Evolutionary conservation across 2,888 invertebrate species (phyloP).

Genomic region (Agrotis ipsilon): DNA sequence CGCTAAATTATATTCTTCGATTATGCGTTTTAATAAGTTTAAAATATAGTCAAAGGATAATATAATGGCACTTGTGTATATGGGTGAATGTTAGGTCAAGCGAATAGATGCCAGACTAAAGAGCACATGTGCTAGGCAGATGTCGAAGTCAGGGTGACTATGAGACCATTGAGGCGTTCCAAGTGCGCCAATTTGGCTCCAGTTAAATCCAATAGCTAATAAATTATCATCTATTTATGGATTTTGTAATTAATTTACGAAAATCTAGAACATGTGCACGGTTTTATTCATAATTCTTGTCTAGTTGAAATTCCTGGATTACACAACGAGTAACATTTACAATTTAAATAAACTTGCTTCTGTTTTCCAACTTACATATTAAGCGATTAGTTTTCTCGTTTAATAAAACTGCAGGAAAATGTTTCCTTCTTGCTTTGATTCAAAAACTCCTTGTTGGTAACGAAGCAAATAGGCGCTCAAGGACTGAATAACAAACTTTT

Average conservation of each 20-base stretch:
- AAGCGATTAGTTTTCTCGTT: constrained; percentile 43
- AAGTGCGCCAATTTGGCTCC: constrained; percentile 58
- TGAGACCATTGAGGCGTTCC: constrained; percentile 69
- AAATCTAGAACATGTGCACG: neutral
- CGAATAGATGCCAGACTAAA: constrained; percentile 70
- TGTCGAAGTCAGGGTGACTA: constrained; percentile 76
- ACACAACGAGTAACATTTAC: neutral
- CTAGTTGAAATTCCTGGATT: neutral
- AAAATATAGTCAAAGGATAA: constrained; percentile 23
- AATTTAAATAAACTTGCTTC: constrained; percentile 38
- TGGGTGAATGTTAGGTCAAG: constrained; percentile 67
- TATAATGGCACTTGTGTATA: constrained; percentile 25
- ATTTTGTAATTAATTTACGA: constrained; percentile 16
- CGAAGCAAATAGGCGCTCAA: constrained; percentile 74
- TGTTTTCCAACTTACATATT: constrained; percentile 35
- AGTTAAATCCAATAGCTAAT: constrained; percentile 66
- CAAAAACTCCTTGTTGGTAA: constrained; percentile 69
- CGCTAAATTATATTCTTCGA: constrained; percentile 22
- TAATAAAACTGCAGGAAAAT: constrained; percentile 55
- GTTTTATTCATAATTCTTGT: neutral
- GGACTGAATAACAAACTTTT: constrained; percentile 82
- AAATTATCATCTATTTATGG: constrained; percentile 28
- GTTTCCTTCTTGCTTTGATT: constrained; percentile 67
- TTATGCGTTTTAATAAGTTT: constrained; percentile 20
- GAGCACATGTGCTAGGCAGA: constrained; percentile 77